phyloP scores from a whole-genome alignment of 2,113 vertebrate genomes.

The Callopanchax toddi region DNA sequence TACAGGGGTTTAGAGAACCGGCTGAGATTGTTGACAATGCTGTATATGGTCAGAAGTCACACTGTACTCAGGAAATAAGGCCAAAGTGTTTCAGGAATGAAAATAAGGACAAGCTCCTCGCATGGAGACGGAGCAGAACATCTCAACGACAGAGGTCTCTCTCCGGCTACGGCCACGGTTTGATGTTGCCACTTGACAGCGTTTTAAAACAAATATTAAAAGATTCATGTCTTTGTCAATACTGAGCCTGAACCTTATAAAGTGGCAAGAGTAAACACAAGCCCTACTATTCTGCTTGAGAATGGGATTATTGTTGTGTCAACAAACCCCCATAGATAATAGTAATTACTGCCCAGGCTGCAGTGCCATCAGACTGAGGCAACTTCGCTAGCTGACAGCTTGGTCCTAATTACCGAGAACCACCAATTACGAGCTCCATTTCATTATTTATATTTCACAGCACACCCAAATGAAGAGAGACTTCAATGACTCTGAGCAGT shows the following conservation, averaged over 20 bases:
- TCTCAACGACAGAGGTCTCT: conserved; percentile 30
- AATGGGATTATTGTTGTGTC: conserved; percentile 76
- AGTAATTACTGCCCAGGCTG: conserved; percentile 75
- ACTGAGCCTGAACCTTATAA: conserved; percentile 29
- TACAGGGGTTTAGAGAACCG: conserved; percentile 79
- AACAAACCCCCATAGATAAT: conserved; percentile 77
- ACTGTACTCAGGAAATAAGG: conserved; percentile 49
- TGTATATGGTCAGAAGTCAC: conserved; percentile 65
- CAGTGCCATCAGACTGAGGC: conserved; percentile 70
- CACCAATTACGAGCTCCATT: conserved; percentile 78
- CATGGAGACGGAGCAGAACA: conserved; percentile 55
- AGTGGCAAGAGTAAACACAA: conserved; percentile 50
- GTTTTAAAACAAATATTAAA: conserved; percentile 35
- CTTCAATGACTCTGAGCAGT: conserved; percentile 59
- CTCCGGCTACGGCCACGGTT: conserved; percentile 1
- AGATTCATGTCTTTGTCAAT: conserved; percentile 41
- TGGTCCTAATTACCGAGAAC: conserved; percentile 81
- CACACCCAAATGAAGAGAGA: conserved; percentile 72
- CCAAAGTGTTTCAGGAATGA: conserved; percentile 79
- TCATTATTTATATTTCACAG: conserved; percentile 79
- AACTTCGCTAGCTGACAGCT: conserved; percentile 77
- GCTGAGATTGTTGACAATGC: conserved; percentile 80
- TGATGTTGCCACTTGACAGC: conserved; percentile 16
- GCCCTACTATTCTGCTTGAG: conserved; percentile 53
- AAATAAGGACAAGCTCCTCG: conserved; percentile 68